Evolutionary conservation across 2,113 vertebrate species (phyloP).

Genomic region (Eublepharis macularius): DNA sequence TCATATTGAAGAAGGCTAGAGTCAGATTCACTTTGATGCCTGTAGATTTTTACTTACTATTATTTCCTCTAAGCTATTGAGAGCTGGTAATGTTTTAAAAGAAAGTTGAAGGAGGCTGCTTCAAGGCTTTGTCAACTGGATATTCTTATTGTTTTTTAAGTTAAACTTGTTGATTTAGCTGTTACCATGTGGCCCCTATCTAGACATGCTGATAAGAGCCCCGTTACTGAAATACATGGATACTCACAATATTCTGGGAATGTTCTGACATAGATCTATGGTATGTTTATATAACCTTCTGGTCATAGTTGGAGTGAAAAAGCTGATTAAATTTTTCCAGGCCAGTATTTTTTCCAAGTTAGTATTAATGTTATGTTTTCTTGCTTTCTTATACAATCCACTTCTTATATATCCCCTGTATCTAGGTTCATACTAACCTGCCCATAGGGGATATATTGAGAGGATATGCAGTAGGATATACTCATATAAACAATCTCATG

Average conservation of each 20-base stretch:
- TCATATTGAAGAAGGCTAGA: neutral
- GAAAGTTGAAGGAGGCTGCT: neutral
- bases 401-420: too few species aligned
- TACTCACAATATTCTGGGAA: neutral
- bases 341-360: too few species aligned
- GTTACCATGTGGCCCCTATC: neutral
- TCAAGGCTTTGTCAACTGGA: neutral
- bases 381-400: too few species aligned
- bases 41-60: neutral
- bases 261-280: neutral
- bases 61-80: neutral
- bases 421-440: too few species aligned
- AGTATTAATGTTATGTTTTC: too few species aligned
- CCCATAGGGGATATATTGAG: too few species aligned
- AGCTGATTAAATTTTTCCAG: too few species aligned
- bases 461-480: too few species aligned
- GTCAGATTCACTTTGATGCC: neutral
- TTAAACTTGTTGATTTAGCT: too few species aligned
- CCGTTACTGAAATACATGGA: neutral
- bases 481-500: too few species aligned
- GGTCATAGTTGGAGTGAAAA: too few species aligned
- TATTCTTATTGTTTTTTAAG: neutral
- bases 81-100: neutral
- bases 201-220: neutral
- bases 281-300: neutral